Evolutionary conservation across 2,113 vertebrate species (phyloP).

Genomic region (Macroglossus sobrinus): DNA sequence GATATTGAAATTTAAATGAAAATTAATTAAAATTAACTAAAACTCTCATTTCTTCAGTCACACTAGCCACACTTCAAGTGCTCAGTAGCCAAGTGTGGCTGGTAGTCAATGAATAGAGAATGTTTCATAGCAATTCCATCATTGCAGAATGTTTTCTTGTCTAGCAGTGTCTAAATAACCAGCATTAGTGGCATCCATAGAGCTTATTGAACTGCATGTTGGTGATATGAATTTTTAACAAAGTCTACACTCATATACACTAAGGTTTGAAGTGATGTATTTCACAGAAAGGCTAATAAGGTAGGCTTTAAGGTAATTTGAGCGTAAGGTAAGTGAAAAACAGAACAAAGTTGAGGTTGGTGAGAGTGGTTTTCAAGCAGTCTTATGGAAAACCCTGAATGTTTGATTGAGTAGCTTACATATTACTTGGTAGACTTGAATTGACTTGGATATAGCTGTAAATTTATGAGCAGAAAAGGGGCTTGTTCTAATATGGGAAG

Average conservation of each 20-base stretch:
- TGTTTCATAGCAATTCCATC: background rate
- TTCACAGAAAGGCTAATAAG: background rate
- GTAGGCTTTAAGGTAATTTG: background rate
- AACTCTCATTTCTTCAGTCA: background rate
- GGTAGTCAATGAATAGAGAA: background rate
- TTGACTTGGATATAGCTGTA: background rate
- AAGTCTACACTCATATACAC: background rate
- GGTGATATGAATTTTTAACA: background rate
- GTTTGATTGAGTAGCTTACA: background rate
- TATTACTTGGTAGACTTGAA: background rate
- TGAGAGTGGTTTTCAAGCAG: background rate
- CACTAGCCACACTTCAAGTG: background rate
- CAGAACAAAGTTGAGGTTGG: background rate
- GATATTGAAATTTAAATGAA: slow-evolving; percentile 9
- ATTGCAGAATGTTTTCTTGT: background rate
- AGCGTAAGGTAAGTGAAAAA: background rate
- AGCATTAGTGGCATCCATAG: background rate
- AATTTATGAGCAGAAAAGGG: background rate
- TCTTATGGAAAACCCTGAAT: background rate
- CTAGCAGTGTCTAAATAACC: background rate
- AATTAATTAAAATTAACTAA: background rate
- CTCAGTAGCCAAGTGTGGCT: background rate
- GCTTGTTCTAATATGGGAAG: background rate
- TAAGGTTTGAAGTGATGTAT: background rate
- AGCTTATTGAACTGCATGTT: background rate